A percentile compares a stretch with the other conserved stretches of the same genome.
Evolutionary conservation across 2,888 invertebrate species (phyloP).

Genomic region (Acanthosepion esculentum): DNA sequence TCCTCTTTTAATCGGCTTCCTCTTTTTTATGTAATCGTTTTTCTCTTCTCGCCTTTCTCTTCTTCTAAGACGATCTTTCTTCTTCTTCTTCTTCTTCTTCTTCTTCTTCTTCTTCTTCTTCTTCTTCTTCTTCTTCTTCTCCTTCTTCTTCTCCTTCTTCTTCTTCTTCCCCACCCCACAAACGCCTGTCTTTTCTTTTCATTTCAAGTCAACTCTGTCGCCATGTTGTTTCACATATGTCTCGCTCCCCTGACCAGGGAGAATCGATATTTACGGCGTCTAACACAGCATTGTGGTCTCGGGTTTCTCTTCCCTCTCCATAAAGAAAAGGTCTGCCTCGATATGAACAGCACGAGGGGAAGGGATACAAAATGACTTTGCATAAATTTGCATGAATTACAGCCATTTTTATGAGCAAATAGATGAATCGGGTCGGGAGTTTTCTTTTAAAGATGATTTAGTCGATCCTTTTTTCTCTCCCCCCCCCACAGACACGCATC

Average conservation of each 20-base stretch:
- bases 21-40: background rate
- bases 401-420: too few relatives aligned
- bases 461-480: too few relatives aligned
- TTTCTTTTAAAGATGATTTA: background rate
- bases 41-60: background rate
- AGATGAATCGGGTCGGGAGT: background rate
- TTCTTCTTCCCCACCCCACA: background rate
- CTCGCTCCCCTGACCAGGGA: background rate
- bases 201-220: too few relatives aligned
- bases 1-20: background rate
- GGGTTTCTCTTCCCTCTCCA: too few relatives aligned
- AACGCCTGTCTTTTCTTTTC: background rate
- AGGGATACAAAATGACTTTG: background rate
- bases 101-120: background rate
- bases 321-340: too few relatives aligned
- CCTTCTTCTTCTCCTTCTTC: too few relatives aligned
- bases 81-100: conserved; percentile 4
- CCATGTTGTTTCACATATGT: background rate
- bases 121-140: conserved; percentile 24
- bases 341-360: background rate
- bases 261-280: background rate
- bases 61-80: background rate
- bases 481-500: too few relatives aligned
- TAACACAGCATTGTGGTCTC: too few relatives aligned
- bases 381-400: too few relatives aligned